These are phyloP conservation scores for Dolichomitus sp. DNA, from an alignment of 2,888 invertebrate genomes.

Conservation along the genomic window DNA sequence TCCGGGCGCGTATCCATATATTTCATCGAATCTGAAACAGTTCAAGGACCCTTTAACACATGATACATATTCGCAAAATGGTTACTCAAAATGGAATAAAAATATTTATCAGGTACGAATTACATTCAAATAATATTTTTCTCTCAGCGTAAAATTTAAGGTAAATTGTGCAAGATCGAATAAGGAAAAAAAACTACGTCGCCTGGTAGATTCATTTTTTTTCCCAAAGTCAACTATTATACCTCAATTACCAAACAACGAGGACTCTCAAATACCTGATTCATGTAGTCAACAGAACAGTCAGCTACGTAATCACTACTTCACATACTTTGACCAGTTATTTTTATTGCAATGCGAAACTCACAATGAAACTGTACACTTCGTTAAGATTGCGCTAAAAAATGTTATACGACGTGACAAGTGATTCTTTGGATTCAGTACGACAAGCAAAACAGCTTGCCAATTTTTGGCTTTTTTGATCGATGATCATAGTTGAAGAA, in stretches of 20 bases:
- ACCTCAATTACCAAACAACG: not conserved
- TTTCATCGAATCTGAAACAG: slow-evolving; percentile 1
- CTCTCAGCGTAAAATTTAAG: not conserved
- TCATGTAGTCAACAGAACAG: not conserved
- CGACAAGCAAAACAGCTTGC: not conserved
- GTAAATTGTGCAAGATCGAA: no score
- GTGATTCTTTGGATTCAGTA: not conserved
- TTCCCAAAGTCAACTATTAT: not conserved
- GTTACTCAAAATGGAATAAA: not conserved
- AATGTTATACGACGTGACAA: not conserved
- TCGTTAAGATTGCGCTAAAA: not conserved
- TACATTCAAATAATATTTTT: not conserved
- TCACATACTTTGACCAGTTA: not conserved
- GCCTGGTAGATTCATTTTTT: not conserved
- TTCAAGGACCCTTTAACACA: not conserved
- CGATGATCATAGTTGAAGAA: slow-evolving; percentile 6
- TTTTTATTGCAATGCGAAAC: not conserved
- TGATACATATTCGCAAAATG: not conserved
- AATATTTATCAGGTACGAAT: not conserved
- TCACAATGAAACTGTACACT: not conserved
- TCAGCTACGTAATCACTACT: not conserved
- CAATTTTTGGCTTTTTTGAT: not conserved
- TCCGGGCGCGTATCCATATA: not conserved
- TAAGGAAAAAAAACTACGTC: no score
- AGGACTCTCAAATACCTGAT: not conserved